Percentiles rank a stretch among this genome's conserved stretches.
Conservation (phyloP, 2,797 vertebrate species). For the Lycodopsis pacificus region DNA sequence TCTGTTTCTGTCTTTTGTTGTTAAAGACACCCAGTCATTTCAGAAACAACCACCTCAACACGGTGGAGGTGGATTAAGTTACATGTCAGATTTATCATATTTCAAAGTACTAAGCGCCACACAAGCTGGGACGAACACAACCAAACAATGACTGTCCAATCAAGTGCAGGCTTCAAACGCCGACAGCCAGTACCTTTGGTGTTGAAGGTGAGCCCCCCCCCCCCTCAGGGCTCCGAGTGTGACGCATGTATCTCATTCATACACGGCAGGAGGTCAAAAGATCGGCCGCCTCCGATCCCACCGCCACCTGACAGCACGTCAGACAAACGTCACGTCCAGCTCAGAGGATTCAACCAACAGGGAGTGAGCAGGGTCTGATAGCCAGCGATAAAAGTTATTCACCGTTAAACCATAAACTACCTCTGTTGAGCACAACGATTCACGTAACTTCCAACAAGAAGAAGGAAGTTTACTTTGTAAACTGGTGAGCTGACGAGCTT, state of each 20-base stretch:
- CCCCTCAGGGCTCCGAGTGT: slow-evolving; percentile 2
- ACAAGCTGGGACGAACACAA: not conserved
- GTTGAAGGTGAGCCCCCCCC: slow-evolving; percentile 31
- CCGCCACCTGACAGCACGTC: not conserved
- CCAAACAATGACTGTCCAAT: not conserved
- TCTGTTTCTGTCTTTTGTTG: too few species aligned
- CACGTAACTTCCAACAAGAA: not conserved
- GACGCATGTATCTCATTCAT: slow-evolving; percentile 39
- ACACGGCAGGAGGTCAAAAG: slow-evolving; percentile 12
- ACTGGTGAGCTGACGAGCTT: too few species aligned
- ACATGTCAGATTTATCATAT: too few species aligned
- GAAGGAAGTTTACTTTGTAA: not conserved
- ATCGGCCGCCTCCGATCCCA: slow-evolving; percentile 19
- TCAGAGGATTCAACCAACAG: slow-evolving; percentile 13
- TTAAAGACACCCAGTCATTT: too few species aligned
- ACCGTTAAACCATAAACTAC: too few species aligned
- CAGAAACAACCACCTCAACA: too few species aligned
- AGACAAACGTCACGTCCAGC: not conserved
- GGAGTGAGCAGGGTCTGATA: not conserved
- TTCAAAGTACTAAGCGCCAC: too few species aligned
- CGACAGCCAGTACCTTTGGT: not conserved
- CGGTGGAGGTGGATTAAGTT: too few species aligned
- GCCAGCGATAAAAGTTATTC: not conserved
- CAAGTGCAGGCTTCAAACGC: not conserved
- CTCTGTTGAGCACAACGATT: not conserved